These are phyloP conservation scores for Agelas oroides DNA, from an alignment of 37 sponge, comb jelly and placozoan species.

Conservation along the genomic window DNA sequence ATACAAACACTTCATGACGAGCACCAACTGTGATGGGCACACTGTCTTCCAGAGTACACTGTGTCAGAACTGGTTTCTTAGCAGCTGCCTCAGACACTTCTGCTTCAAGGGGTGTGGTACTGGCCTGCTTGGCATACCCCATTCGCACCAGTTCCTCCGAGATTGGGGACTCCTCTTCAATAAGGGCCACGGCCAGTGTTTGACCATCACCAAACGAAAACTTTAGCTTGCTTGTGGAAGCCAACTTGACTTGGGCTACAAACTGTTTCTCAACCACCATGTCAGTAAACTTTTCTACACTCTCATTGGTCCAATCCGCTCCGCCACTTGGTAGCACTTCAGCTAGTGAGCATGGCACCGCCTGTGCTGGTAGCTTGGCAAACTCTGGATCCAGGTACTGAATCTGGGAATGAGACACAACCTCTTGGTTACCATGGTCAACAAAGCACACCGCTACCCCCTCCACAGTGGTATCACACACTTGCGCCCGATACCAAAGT, in stretches of 20 bases:
- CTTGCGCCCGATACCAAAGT: conserved; percentile 51
- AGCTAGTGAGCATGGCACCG: conserved; percentile 49
- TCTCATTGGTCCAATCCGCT: conserved; percentile 20
- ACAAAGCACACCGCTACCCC: conserved; percentile 23
- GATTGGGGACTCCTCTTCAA: background rate
- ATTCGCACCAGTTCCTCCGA: too few relatives aligned
- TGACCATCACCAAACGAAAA: conserved; percentile 12
- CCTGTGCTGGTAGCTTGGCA: conserved; percentile 52
- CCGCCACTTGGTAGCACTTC: conserved; percentile 2
- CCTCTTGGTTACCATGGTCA: conserved; percentile 77
- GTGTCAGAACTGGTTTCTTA: too few relatives aligned
- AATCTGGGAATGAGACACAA: background rate
- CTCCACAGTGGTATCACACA: background rate
- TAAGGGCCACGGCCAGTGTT: conserved; percentile 2
- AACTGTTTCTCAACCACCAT: conserved; percentile 23
- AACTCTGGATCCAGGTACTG: conserved; percentile 25
- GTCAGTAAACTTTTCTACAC: conserved; percentile 3
- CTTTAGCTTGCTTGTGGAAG: background rate
- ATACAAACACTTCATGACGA: conserved; percentile 40
- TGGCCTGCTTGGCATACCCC: too few relatives aligned
- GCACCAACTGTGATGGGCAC: background rate
- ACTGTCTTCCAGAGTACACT: too few relatives aligned
- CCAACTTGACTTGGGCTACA: conserved; percentile 15
- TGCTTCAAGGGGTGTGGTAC: too few relatives aligned
- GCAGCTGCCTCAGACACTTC: too few relatives aligned